Conservation (phyloP, 2,888 invertebrate genomes). For the Nemapogon koenigi region DNA sequence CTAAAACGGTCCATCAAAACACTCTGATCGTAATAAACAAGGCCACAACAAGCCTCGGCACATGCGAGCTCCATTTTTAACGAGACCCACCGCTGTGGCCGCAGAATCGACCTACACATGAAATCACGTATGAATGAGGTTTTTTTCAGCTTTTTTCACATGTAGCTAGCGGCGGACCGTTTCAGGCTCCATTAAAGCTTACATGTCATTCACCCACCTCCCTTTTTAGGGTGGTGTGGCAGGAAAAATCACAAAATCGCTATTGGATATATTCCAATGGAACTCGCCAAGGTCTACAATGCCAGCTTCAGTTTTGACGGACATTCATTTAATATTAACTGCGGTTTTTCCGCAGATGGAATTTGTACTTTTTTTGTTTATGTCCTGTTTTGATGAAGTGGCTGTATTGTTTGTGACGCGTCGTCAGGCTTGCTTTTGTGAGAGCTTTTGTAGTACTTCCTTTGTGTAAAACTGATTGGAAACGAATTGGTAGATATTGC, state of each 20-base stretch:
- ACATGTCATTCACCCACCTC: conserved; percentile 52
- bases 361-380: conserved; percentile 57
- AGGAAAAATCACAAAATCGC: conserved; percentile 58
- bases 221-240: conserved; percentile 23
- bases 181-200: conserved; percentile 59
- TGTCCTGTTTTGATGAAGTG: conserved; percentile 60
- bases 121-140: conserved; percentile 63
- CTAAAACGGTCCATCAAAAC: too few relatives aligned
- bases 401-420: conserved; percentile 57
- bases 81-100: conserved; percentile 53
- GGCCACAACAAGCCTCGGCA: conserved; percentile 4
- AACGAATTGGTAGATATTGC: too few relatives aligned
- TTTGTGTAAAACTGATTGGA: conserved; percentile 28
- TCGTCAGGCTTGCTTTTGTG: conserved; percentile 30
- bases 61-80: conserved; percentile 51
- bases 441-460: conserved; percentile 46
- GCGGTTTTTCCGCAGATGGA: conserved; percentile 62
- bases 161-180: conserved; percentile 51
- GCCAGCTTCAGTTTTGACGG: conserved; percentile 43
- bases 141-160: conserved; percentile 45
- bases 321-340: conserved; percentile 65
- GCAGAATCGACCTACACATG: conserved; percentile 62
- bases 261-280: conserved; percentile 53
- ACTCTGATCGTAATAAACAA: conserved; percentile 5
- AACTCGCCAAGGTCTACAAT: conserved; percentile 45